A percentile compares a stretch with the other conserved stretches of the same genome.
Evolutionary conservation across 2,888 invertebrate species (phyloP).

Genomic region (Adineta ricciae): DNA sequence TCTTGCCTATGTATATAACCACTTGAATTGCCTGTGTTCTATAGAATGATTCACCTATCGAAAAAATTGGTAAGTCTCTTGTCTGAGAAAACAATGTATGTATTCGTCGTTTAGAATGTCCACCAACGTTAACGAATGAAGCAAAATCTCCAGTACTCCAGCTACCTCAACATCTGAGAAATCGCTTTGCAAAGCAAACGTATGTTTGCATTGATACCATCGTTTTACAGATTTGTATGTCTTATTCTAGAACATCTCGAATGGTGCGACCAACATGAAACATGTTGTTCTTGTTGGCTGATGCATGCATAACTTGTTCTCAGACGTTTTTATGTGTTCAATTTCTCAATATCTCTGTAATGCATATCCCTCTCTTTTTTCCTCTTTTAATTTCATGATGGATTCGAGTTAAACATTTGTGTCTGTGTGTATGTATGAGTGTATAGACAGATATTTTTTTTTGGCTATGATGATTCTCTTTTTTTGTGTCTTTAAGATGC

Average conservation of each 20-base stretch:
- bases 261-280: neutral
- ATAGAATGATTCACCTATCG: neutral
- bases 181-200: neutral
- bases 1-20: no score
- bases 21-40: no score
- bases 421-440: neutral
- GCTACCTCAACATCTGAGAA: neutral
- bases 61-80: neutral
- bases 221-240: neutral
- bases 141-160: neutral
- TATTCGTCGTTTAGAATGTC: neutral
- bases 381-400: neutral
- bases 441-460: neutral
- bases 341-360: neutral
- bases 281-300: neutral
- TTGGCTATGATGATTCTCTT: neutral
- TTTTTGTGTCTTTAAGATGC: neutral
- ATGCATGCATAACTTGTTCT: neutral
- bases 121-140: neutral
- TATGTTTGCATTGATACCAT: neutral
- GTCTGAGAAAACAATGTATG: no score
- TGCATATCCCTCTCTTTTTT: neutral
- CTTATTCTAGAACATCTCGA: neutral
- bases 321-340: neutral
- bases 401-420: neutral